A percentile compares a stretch with the other conserved stretches of the same genome.
Evolutionary conservation across 2,113 vertebrate species (phyloP).

Genomic region (Fukomys damarensis): DNA sequence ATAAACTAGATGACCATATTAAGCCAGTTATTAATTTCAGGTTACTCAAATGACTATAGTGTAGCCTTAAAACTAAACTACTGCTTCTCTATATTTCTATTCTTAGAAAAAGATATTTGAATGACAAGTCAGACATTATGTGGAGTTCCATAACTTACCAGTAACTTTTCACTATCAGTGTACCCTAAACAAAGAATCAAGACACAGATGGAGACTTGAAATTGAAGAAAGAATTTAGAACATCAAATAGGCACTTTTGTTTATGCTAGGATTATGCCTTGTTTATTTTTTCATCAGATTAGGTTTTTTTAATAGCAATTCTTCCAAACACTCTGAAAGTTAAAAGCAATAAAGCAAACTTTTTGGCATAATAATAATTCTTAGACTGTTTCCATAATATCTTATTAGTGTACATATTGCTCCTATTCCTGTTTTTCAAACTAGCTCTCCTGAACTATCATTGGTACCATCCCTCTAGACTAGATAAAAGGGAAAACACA

Average conservation of each 20-base stretch:
- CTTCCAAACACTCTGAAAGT: neutral
- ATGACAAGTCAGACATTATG: slow-evolving; percentile 36
- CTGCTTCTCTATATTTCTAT: neutral
- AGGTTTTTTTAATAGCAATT: neutral
- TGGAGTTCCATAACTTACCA: neutral
- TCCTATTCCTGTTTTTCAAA: slow-evolving; percentile 41
- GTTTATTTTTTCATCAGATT: slow-evolving; percentile 17
- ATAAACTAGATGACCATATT: neutral
- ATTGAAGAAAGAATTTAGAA: neutral
- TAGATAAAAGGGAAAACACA: slow-evolving; percentile 51
- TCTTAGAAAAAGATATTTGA: slow-evolving; percentile 53
- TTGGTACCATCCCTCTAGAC: slow-evolving; percentile 30
- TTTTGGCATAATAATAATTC: neutral
- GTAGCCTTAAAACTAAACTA: neutral
- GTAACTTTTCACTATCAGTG: slow-evolving; percentile 26
- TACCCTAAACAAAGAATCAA: neutral
- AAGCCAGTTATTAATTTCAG: slow-evolving; percentile 40
- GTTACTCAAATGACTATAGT: slow-evolving; percentile 49
- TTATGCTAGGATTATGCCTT: neutral
- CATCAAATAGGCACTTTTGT: slow-evolving; percentile 8
- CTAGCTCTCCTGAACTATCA: neutral
- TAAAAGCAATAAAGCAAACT: neutral
- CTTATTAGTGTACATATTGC: neutral
- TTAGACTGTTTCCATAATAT: neutral
- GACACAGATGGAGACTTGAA: neutral